Evolutionary conservation across 1,140 invertebrate genomes (phyloP).

Genomic region (Phthorimaea operculella): DNA sequence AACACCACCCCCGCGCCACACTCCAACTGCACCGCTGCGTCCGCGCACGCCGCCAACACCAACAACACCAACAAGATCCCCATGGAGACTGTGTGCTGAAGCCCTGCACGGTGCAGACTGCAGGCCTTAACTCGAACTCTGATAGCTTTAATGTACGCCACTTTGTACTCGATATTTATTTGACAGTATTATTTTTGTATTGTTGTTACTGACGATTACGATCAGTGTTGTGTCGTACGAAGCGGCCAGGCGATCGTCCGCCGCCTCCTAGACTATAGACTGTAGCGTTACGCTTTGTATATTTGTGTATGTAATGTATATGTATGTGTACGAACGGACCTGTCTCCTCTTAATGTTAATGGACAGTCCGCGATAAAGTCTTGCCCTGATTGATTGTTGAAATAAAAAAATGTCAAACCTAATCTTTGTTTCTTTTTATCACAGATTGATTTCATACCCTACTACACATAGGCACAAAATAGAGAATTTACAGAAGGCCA

Average conservation of each 20-base stretch:
- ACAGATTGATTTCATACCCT: too few relatives aligned
- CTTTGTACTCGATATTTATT: slow-evolving; percentile 32
- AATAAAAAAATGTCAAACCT: slow-evolving; percentile 8
- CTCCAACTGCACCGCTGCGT: slow-evolving; percentile 75
- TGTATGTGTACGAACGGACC: slow-evolving; percentile 7
- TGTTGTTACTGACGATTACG: slow-evolving; percentile 21
- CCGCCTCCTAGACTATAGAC: neutral
- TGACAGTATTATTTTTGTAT: slow-evolving; percentile 51
- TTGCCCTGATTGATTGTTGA: slow-evolving; percentile 28
- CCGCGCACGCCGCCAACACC: slow-evolving; percentile 72
- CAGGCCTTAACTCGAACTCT: slow-evolving; percentile 2
- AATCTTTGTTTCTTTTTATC: neutral
- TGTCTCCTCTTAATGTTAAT: neutral
- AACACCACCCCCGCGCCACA: slow-evolving; percentile 78
- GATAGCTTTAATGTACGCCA: slow-evolving; percentile 1
- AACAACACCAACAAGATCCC: slow-evolving; percentile 49
- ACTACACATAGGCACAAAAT: too few relatives aligned
- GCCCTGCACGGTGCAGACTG: neutral
- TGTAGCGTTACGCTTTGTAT: neutral
- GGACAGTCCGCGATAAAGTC: slow-evolving; percentile 7
- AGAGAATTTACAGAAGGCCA: too few relatives aligned
- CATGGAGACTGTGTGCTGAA: slow-evolving; percentile 70
- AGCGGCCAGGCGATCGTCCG: neutral
- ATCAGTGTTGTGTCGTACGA: slow-evolving; percentile 14
- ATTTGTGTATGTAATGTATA: slow-evolving; percentile 1